Base-by-base conservation (phyloP, 2,888 invertebrate genomes). In the Pollenia griseotomentosa region DNA sequence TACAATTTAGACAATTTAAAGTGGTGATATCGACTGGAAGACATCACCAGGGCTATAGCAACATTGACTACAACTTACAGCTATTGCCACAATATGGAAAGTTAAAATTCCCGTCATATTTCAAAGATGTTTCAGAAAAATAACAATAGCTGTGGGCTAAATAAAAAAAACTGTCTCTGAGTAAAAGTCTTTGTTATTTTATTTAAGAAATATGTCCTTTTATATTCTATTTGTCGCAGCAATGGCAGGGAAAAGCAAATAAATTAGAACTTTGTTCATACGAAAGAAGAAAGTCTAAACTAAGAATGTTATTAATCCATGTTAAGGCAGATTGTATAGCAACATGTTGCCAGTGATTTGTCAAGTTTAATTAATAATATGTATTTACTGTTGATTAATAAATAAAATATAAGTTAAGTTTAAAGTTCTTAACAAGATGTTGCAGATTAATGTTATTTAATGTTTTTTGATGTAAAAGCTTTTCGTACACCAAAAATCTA, bases 1-100 rank as follows among this genome's bases (percentile, higher is more conserved):
- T 75, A 83, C 75, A 79, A 77, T 83, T 79, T 79, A 71, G 71
- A 71, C 80, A 82, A 77, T 84, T 81, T 65, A 84, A 84, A 81
- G 59, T 84, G 74, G 63, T 81, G 81, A 53, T 79, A 74, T 66
- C 53, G 61, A 79, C 44, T 68, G 82, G 46, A 71, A 75, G 59
- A 53, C 71, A 71, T 53, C 46, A 53, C 40, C 42, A 63, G 9
- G 40, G 63, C 59, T 19, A 33, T 5, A 74, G 2, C 48, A 68
- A 44, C 53, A 61, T 6, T 33, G 33, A 5, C 53, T 10, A 51
- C 33, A 11, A 14, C 16, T 33, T 12, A 46, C 33, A 51, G 48
- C 8, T 23, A 19, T 9, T 7, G 57, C 9, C 9, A 46, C 42
- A 78, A 63, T 23, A 71, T 68, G 66, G 23, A 51, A 59, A 59